Conservation (phyloP, 2,888 invertebrate genomes). For the Bimastos eiseni region DNA sequence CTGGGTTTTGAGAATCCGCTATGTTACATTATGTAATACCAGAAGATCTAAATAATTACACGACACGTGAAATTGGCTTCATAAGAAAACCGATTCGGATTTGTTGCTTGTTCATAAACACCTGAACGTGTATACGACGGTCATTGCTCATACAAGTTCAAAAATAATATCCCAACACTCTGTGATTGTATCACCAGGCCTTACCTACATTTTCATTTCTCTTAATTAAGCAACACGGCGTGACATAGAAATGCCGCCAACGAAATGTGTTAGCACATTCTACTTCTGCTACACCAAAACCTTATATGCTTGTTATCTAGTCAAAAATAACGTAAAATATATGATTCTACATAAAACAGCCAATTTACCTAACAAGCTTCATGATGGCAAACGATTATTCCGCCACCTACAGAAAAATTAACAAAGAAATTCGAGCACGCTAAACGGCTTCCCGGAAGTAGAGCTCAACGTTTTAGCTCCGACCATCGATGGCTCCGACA, state of each 20-base stretch:
- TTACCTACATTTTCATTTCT: neutral
- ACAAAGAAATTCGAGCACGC: neutral
- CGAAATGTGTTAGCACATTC: neutral
- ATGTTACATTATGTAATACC: neutral
- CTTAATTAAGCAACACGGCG: neutral
- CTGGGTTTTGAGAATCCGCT: neutral
- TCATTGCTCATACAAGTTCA: neutral
- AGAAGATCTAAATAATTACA: neutral
- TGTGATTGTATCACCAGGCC: neutral
- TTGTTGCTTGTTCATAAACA: neutral
- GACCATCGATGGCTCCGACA: too few species aligned
- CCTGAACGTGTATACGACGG: neutral
- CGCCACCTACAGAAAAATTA: slow-evolving; percentile 26
- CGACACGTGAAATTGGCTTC: neutral
- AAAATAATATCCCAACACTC: neutral
- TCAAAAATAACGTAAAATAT: neutral
- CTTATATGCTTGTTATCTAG: neutral
- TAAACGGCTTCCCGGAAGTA: slow-evolving; percentile 14
- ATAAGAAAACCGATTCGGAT: neutral
- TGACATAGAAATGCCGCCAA: slow-evolving; percentile 13
- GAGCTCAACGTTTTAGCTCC: neutral
- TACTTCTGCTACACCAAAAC: neutral
- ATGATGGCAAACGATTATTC: slow-evolving; percentile 33
- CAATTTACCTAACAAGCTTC: slow-evolving; percentile 42
- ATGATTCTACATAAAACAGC: neutral